Percentiles rank a stretch among this genome's conserved stretches.
Conservation (phyloP, 2,888 invertebrate genomes). For the Tipula lateralis region DNA sequence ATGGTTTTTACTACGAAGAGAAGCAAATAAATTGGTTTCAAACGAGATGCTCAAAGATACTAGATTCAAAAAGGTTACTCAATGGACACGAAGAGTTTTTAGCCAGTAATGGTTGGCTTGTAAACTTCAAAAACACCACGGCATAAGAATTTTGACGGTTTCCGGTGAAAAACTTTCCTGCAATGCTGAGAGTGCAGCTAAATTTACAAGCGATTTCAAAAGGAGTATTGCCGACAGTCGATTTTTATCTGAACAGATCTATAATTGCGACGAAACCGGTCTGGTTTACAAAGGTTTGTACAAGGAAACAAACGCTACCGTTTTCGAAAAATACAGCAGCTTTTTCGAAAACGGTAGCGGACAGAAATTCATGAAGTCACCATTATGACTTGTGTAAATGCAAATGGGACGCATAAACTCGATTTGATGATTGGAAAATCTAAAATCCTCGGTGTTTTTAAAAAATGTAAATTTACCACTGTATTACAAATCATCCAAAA, state of each 20-base stretch:
- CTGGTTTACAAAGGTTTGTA: neutral
- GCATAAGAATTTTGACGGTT: neutral
- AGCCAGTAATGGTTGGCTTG: neutral
- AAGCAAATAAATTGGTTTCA: no score
- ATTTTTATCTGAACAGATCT: neutral
- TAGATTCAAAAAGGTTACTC: neutral
- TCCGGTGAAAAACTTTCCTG: neutral
- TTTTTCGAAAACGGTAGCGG: neutral
- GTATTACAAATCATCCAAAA: no score
- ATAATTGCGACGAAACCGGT: neutral
- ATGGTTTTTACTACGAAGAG: no score
- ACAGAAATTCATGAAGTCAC: neutral
- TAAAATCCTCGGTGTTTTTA: neutral
- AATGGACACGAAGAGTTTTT: neutral
- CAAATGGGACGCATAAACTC: neutral
- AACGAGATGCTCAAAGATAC: no score
- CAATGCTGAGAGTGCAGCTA: neutral
- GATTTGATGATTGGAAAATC: neutral
- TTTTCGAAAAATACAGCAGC: no score
- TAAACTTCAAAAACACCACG: neutral
- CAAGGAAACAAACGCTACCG: neutral
- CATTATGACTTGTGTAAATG: neutral
- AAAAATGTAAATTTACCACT: no score
- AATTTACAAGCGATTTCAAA: neutral
- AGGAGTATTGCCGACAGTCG: neutral